These are phyloP conservation scores for Trichechus manatus DNA, from an alignment of 2,113 vertebrate genomes.

Conservation along the genomic window DNA sequence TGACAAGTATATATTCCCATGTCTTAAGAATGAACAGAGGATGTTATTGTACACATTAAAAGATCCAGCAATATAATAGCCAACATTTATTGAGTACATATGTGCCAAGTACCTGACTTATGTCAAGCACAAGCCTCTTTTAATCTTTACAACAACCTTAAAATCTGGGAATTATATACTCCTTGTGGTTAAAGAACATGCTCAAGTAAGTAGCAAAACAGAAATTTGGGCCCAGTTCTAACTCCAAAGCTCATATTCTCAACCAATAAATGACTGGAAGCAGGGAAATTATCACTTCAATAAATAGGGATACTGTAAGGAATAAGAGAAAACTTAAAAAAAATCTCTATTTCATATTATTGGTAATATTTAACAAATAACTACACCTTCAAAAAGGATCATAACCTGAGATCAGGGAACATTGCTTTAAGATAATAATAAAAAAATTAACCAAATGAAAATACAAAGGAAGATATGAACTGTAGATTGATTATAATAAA, in stretches of 20 bases:
- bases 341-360: constrained; percentile 2
- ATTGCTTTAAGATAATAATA: constrained; percentile 12
- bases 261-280: background rate
- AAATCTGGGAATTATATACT: background rate
- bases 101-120: background rate
- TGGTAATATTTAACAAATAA: background rate
- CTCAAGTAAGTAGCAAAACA: background rate
- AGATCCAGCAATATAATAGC: background rate
- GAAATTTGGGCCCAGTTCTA: background rate
- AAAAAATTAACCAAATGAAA: background rate
- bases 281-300: background rate
- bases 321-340: background rate
- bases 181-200: background rate
- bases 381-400: background rate
- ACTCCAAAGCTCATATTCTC: background rate
- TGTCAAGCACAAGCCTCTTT: background rate
- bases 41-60: background rate
- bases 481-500: background rate
- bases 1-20: background rate
- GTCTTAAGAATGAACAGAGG: background rate
- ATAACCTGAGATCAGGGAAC: background rate
- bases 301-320: background rate
- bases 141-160: background rate
- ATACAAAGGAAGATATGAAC: background rate
- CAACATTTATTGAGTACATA: background rate